Evolutionary conservation across 2,113 vertebrate species (phyloP), one percentile per base, ranked within the genome.

Genomic region (Rhineura floridana): DNA sequence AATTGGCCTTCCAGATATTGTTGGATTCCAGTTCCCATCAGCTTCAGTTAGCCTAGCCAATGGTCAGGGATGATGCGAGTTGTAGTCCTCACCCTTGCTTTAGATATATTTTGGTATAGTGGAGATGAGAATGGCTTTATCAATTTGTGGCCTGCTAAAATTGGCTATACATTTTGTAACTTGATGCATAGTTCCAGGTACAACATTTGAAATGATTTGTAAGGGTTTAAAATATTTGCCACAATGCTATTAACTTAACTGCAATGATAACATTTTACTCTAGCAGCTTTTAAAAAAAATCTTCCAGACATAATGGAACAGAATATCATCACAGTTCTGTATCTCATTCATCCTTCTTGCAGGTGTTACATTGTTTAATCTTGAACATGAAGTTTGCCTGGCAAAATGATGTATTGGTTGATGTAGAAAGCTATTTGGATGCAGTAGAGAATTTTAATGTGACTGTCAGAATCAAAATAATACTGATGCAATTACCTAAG

Each of bases 401-500:
- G 2, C 33, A 89, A 81, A 52, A 73, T 63, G 2, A 69, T 73
- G 11, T 3, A 89, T 39, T 89, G 28, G 72, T 39, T 88, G 13
- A 30, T 15, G 39, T 63, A 46, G 46, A 88, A 93, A 84, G 1
- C 12, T 65, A 4, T 87, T 88, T 87, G 50, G 87, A 82, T 3
- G 78, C 0, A n/a, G 44, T 42, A 13, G 19, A 79, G 69, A 28
- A 63, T 59, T 84, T 92, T 76, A 77, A 80, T 70, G 6, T 44
- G 82, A 12, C 77, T 72, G 79, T 73, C 28, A 65, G 1, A 76
- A 70, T 77, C 1, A 21, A 9, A 9, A 75, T 11, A 87, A 42
- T 84, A 79, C 73, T 65, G 36, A 81, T 85, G 17, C n/a, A 39
- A 85, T 91, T 87, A 42, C 79, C 3, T 65, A 87, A 83, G 15